These are phyloP conservation scores for Tachystola acroxantha DNA, from an alignment of 2,888 invertebrate species.

Conservation along the genomic window DNA sequence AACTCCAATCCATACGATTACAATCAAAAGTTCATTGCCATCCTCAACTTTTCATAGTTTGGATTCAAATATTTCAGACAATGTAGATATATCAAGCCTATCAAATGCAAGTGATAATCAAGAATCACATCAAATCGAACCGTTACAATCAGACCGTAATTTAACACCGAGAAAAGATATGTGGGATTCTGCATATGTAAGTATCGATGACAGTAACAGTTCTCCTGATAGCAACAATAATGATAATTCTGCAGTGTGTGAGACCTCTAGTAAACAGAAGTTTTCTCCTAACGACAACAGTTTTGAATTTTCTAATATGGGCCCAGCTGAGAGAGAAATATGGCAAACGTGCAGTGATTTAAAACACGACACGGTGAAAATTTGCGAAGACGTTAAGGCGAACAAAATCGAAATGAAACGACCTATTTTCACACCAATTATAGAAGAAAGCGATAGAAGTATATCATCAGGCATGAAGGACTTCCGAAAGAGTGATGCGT, in stretches of 20 bases:
- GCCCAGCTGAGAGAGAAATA: slow-evolving; percentile 67
- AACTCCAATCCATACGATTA: slow-evolving; percentile 27
- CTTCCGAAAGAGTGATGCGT: slow-evolving; percentile 22
- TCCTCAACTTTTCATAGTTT: slow-evolving; percentile 50
- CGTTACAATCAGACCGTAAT: slow-evolving; percentile 28
- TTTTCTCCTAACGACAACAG: slow-evolving; percentile 30
- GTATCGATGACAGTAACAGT: slow-evolving; percentile 69
- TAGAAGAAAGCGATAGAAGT: slow-evolving; percentile 63
- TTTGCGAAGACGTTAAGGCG: slow-evolving; percentile 37
- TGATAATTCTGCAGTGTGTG: slow-evolving; percentile 37
- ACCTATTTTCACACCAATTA: slow-evolving; percentile 58
- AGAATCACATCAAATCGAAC: slow-evolving; percentile 30
- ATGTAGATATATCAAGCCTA: slow-evolving; percentile 32
- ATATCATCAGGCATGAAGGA: slow-evolving; percentile 46
- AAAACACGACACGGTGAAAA: slow-evolving; percentile 29
- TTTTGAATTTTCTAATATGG: slow-evolving; percentile 52
- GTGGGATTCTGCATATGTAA: slow-evolving; percentile 76
- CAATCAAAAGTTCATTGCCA: slow-evolving; percentile 9
- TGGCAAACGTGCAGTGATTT: slow-evolving; percentile 56
- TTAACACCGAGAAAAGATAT: slow-evolving; percentile 57
- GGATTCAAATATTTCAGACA: slow-evolving; percentile 42
- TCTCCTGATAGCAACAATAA: slow-evolving; percentile 64
- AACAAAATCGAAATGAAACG: slow-evolving; percentile 47
- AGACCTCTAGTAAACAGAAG: slow-evolving; percentile 40
- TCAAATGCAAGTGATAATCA: slow-evolving; percentile 31